Base-by-base conservation (phyloP, 2,888 invertebrate genomes). In the Acrobasis consociella region DNA sequence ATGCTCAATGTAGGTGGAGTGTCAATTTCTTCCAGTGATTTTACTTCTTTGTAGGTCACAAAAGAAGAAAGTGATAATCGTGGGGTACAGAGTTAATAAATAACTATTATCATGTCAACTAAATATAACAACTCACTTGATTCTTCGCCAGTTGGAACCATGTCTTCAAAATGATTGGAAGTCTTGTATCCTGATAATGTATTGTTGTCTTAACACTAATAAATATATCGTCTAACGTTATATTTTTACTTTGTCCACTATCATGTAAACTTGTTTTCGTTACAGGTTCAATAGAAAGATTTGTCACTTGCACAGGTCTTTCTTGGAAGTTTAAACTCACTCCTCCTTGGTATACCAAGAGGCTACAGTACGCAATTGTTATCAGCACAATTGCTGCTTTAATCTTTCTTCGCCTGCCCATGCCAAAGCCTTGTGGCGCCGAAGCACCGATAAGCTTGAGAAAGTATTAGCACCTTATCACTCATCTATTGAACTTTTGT, bases 151-250 rank as follows among this genome's bases (percentile, higher is more conserved):
- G 93, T 86, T 96, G 96, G 86, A 98, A 98, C 99, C 99, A 99
- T 66, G 99, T 99, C 90, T 96, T 96, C 84, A 98, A 93, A 79
- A 99, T 96, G 69, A 97, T 94, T 62, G 96, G 96, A 79, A 99
- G 87, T 76, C 99, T 94, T 60, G 95, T 95, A 71, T 94, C 93
- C 85, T 99, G 98, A 91, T 97, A 98, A 89, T 95, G 95, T 84
- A 95, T 95, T 63, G 98, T 97, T 68, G 99, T 98, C 93, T 99
- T 99, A 63, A 99, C 98, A 93, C 97, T 97, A 86, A 99, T 97
- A 90, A 98, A 98, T 79, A 99, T 94, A 91, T 98, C 98, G 89
- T 96, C 94, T 75, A 97, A 91, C 73, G 94, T 94, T 71, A 96
- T 95, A 69, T 95, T 94, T 70, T 90, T 93, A 69, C 74, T 87